Evolutionary conservation across 2,113 vertebrate genomes (phyloP), one percentile per base, ranked within the genome.

Genomic region (Caranx melampygus): DNA sequence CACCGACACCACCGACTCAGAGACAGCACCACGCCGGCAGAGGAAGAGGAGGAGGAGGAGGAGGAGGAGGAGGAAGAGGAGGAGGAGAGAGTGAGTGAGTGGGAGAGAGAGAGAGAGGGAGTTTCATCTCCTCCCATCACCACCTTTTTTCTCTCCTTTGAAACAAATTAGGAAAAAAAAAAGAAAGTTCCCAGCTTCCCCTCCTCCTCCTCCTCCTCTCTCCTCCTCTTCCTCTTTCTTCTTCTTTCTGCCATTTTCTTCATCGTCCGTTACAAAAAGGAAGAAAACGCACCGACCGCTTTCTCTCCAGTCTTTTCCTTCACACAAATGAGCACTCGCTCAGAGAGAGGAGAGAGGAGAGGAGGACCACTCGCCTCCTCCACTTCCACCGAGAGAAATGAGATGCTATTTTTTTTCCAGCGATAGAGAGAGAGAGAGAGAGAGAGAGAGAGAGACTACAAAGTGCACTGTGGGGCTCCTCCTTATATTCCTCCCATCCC

Each of bases 401-500:
- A 83, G 78, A 89, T 78, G 85, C 72, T 81, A 14, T 72, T 82
- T 86, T 74, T 82, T 85, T 81, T 79, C 61, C 35, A 18, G 26
- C 3, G 26, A 3, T 15, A 63, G 87, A 64, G 71, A 68, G 65
- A 75, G 78, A 75, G 67, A 61, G 71, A 68, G 66, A 76, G 78
- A 75, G 62, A 66, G 87, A 66, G 79, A 77, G 73, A 80, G 78
- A 78, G 86, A 65, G 83, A 89, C 88, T 89, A 92, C 87, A 91
- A 89, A 91, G 90, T 91, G 87, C 71, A 40, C 86, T 2, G 81
- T 87, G 86, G 87, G 93, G 92, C 95, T 95, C 92, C 95, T 96
- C 96, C 96, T 97, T 97, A 96, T 97, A 97, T 96, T 90, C 91
- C 92, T 93, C 94, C 86, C 91, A 91, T 93, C 94, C 94, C 86